phyloP scores from a whole-genome alignment of 2,888 invertebrate species.

The Miltochrista miniata region DNA sequence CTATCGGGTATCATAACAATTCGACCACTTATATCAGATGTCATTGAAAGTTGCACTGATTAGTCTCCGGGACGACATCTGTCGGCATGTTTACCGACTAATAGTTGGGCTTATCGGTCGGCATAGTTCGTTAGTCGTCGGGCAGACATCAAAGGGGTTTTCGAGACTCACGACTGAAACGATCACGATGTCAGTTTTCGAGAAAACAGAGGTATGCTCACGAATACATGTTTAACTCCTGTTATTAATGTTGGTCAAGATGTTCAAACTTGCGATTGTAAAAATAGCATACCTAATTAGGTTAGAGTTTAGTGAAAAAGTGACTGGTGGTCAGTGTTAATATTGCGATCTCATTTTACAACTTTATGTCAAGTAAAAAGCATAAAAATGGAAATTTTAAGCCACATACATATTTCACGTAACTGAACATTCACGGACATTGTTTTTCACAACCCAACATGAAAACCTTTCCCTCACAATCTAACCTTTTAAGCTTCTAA shows the following conservation, averaged over 20 bases:
- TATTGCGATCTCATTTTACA: too few species aligned
- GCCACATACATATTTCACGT: too few species aligned
- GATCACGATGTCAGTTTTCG: slow-evolving; percentile 69
- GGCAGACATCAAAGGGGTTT: slow-evolving; percentile 67
- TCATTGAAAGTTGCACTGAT: slow-evolving; percentile 55
- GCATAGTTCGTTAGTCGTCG: slow-evolving; percentile 71
- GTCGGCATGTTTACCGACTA: slow-evolving; percentile 54
- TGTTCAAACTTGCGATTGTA: slow-evolving; percentile 40
- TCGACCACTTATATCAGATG: slow-evolving; percentile 33
- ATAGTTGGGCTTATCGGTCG: slow-evolving; percentile 53
- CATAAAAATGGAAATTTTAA: too few species aligned
- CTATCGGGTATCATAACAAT: background rate
- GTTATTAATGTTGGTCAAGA: slow-evolving; percentile 47
- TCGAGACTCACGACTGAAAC: slow-evolving; percentile 68
- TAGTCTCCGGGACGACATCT: slow-evolving; percentile 48
- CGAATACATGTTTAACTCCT: slow-evolving; percentile 58
- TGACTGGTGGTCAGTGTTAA: too few species aligned
- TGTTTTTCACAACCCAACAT: too few species aligned
- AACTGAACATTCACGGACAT: too few species aligned
- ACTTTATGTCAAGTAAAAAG: too few species aligned
- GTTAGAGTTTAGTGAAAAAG: too few species aligned
- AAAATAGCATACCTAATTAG: too few species aligned
- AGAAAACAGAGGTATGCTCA: slow-evolving; percentile 71
- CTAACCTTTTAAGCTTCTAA: too few species aligned
- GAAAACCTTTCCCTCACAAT: too few species aligned